A percentile compares a stretch with the other conserved stretches of the same genome.
These are phyloP conservation scores for Dolichopus griseipennis DNA, from an alignment of 2,888 invertebrate species.

Conservation along the genomic window DNA sequence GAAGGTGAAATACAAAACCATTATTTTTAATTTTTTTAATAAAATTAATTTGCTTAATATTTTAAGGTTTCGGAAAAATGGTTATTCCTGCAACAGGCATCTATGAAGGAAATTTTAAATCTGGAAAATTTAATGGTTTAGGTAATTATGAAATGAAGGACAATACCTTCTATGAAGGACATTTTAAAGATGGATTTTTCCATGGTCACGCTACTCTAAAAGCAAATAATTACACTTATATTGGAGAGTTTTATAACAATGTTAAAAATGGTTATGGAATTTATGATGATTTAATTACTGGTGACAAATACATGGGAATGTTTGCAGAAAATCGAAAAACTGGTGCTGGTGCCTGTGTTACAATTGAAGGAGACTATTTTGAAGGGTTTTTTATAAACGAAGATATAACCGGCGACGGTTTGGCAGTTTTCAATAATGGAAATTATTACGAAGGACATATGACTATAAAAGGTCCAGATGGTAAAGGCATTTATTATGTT, in stretches of 20 bases:
- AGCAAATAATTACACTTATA: slow-evolving; percentile 74
- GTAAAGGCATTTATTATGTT: slow-evolving; percentile 71
- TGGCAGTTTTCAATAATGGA: slow-evolving; percentile 81
- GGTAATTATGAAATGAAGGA: slow-evolving; percentile 59
- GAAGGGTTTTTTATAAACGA: slow-evolving; percentile 79
- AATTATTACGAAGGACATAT: slow-evolving; percentile 86
- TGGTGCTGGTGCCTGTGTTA: slow-evolving; percentile 78
- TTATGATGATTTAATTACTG: slow-evolving; percentile 74
- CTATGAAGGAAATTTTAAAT: slow-evolving; percentile 60
- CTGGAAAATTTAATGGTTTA: slow-evolving; percentile 73
- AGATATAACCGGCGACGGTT: slow-evolving; percentile 70
- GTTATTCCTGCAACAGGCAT: slow-evolving; percentile 47
- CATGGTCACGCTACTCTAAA: slow-evolving; percentile 79
- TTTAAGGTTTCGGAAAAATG: slow-evolving; percentile 39
- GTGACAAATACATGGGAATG: slow-evolving; percentile 83
- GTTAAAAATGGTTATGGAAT: slow-evolving; percentile 79
- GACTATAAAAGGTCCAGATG: slow-evolving; percentile 66
- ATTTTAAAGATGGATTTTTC: slow-evolving; percentile 72
- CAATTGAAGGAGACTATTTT: slow-evolving; percentile 82
- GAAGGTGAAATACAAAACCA: slow-evolving; percentile 29
- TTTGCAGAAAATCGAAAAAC: slow-evolving; percentile 79
- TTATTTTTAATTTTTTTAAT: too few species aligned
- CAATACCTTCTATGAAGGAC: slow-evolving; percentile 77
- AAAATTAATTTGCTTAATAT: neutral
- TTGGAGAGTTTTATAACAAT: slow-evolving; percentile 80